These are phyloP conservation scores for Penaeus monodon DNA, from an alignment of 2,888 invertebrate species.

Conservation along the genomic window DNA sequence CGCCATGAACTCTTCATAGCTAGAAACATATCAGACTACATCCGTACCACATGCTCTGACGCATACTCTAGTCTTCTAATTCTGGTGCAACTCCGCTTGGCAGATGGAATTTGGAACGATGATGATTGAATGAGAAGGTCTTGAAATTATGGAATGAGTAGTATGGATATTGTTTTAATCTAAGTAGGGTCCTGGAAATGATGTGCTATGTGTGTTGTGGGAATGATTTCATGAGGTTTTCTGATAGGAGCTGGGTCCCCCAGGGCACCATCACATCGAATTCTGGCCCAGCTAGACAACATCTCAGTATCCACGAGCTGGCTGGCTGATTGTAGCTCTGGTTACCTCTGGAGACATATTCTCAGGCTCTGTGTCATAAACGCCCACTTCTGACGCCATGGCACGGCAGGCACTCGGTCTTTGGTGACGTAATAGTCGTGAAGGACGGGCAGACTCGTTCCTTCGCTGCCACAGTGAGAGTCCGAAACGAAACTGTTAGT, in stretches of 20 bases:
- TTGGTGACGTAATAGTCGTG: slow-evolving; percentile 96
- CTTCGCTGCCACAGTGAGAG: slow-evolving; percentile 71
- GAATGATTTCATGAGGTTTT: slow-evolving; percentile 39
- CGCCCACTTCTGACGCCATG: slow-evolving; percentile 99
- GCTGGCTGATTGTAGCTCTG: slow-evolving; percentile 40
- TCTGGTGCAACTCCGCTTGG: background rate
- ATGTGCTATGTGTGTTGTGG: slow-evolving; percentile 44
- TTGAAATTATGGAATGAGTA: slow-evolving; percentile 38
- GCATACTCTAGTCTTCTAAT: background rate
- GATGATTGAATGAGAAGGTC: slow-evolving; percentile 42
- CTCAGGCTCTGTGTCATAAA: slow-evolving; percentile 83
- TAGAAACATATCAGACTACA: slow-evolving; percentile 51
- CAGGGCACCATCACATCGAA: slow-evolving; percentile 21
- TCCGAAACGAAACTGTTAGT: slow-evolving; percentile 60
- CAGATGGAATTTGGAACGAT: slow-evolving; percentile 15
- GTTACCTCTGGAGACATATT: slow-evolving; percentile 87
- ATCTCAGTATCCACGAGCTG: slow-evolving; percentile 44
- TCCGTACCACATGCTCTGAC: slow-evolving; percentile 23
- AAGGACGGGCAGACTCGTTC: slow-evolving; percentile 96
- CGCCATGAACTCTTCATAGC: slow-evolving; percentile 31
- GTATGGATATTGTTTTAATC: slow-evolving; percentile 25
- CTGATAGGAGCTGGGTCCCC: slow-evolving; percentile 15
- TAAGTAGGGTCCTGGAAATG: slow-evolving; percentile 53
- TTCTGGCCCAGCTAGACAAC: slow-evolving; percentile 39
- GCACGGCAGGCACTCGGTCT: slow-evolving; percentile 94